phyloP scores from a whole-genome alignment of 1,140 invertebrate species.

The Coptotermes formosanus region DNA sequence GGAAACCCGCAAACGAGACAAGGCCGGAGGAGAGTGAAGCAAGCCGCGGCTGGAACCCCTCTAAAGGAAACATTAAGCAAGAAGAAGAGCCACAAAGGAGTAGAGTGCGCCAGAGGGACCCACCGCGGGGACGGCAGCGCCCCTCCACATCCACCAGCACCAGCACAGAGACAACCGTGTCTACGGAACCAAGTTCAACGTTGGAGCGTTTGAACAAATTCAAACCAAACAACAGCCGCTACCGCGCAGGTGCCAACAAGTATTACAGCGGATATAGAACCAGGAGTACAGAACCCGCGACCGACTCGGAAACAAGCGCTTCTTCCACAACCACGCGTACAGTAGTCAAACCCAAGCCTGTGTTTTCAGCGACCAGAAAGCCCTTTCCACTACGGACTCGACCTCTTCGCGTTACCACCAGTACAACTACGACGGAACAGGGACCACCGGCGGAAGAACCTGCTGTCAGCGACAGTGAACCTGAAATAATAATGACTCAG shows the following conservation, averaged over 20 bases:
- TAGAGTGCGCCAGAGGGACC: background rate
- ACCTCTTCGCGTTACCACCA: background rate
- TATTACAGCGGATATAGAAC: constrained; percentile 42
- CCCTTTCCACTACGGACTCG: constrained; percentile 12
- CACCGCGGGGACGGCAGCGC: background rate
- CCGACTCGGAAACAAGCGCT: background rate
- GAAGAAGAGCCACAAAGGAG: background rate
- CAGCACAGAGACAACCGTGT: background rate
- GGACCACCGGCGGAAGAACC: constrained; percentile 27
- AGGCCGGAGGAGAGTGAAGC: background rate
- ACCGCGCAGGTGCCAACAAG: constrained; percentile 40
- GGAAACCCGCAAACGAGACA: background rate
- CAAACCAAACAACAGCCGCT: constrained; percentile 24
- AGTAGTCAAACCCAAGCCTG: constrained; percentile 38
- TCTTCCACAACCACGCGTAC: background rate
- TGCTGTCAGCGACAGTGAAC: background rate
- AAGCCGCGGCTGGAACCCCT: background rate
- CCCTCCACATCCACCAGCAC: background rate
- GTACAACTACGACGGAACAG: background rate
- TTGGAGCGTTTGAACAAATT: background rate
- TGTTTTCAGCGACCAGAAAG: constrained; percentile 42
- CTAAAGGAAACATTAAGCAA: background rate
- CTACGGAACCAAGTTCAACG: background rate
- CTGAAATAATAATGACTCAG: background rate
- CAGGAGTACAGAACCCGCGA: constrained; percentile 27